Evolutionary conservation across 1,140 invertebrate species (phyloP), one percentile per base, ranked within the genome.

Genomic region (Drosophila triauraria): DNA sequence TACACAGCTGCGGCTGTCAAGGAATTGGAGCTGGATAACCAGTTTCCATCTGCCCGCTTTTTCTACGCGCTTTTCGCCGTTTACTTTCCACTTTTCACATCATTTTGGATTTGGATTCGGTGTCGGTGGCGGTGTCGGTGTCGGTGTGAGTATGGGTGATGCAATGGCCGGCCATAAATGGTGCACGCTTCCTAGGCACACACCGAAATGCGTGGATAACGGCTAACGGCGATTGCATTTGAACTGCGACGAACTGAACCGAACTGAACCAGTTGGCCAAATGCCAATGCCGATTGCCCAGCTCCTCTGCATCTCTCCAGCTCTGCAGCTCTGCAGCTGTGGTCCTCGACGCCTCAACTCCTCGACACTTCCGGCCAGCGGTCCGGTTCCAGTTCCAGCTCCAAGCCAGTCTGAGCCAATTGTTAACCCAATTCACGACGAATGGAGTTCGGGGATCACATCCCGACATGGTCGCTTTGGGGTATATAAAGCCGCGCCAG

Each of bases 231-330:
- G 50, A 71, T 71, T 54, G 47, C 65, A 53, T 68, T 67, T 50
- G 62, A 30, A 64, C 54, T 57, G 53, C 25, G 2, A 17, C n/a
- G 38, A 63, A 17, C 13, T 17, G 35, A 32, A 23, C 23, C 30
- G n/a, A 63, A 47, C 8, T 77, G 74, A 88, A 88, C 84, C 84
- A 88, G 84, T 88, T 88, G 61, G 77, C 84, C 84, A 88, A 88
- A 88, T 88, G 84, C 84, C 84, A 88, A 88, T 88, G 84, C 84
- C 84, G 87, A 70, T 75, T 82, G 80, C 69, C 51, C 12, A 46
- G 25, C 46, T 46, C 47, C 46, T 44, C 62, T 25, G 40, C 50
- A 38, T 12, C 47, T 62, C 32, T 20, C 20, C 20, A 27, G 32
- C 32, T 27, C 35, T 15, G 20, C 54, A 10, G 9, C 23, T 20